phyloP scores from a whole-genome alignment of 1,140 invertebrate species.

The Protaetia brevitarsis region DNA sequence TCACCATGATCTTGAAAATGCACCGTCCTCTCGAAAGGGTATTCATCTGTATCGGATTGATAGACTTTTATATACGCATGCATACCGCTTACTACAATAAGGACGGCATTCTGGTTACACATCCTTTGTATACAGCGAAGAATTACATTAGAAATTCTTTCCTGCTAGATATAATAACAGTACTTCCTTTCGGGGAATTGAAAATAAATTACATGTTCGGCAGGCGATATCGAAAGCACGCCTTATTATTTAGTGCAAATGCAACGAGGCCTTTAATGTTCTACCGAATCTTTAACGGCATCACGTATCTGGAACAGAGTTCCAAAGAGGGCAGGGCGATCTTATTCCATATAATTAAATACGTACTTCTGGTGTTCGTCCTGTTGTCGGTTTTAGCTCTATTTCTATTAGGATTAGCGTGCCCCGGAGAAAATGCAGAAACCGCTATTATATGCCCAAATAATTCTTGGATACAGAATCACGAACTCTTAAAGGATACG shows the following conservation, averaged over 20 bases:
- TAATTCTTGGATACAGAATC: constrained; percentile 12
- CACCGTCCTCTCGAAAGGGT: not conserved
- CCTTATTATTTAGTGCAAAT: not conserved
- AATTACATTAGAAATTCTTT: constrained; percentile 14
- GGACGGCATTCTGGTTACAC: constrained; percentile 45
- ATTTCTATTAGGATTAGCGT: not conserved
- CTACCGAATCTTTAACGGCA: not conserved
- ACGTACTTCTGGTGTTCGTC: not conserved
- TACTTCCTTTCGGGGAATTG: not conserved
- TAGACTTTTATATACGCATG: constrained; percentile 49
- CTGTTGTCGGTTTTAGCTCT: not conserved
- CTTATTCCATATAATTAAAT: not conserved
- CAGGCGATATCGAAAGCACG: not conserved
- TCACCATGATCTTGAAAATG: not conserved
- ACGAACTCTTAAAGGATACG: not conserved
- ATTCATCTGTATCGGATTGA: constrained; percentile 41
- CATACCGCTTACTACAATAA: constrained; percentile 50
- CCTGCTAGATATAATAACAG: not conserved
- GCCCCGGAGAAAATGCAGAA: not conserved
- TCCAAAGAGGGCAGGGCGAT: not conserved
- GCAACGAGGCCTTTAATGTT: constrained; percentile 4
- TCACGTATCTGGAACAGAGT: constrained; percentile 1
- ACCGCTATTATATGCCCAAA: not conserved
- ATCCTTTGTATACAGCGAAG: not conserved
- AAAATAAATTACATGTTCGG: constrained; percentile 3